A percentile compares a stretch with the other conserved stretches of the same genome.
These are phyloP conservation scores for Mormyrus iriodes DNA, from an alignment of 2,113 vertebrate genomes.

Conservation along the genomic window DNA sequence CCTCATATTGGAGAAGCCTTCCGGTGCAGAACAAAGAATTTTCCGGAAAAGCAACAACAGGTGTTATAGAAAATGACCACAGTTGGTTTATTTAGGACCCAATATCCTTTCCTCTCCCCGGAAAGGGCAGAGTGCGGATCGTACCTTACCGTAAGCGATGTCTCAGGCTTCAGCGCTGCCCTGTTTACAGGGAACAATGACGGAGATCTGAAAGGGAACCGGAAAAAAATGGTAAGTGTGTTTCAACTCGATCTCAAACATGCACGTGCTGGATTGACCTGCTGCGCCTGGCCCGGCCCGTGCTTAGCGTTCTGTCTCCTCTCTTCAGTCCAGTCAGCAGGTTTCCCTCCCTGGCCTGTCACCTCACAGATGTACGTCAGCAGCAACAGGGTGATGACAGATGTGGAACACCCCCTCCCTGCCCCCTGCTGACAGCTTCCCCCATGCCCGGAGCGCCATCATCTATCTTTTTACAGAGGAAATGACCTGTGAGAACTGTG, in stretches of 20 bases:
- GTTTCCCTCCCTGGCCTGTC: not conserved
- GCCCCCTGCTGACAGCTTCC: not conserved
- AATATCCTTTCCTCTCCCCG: not conserved
- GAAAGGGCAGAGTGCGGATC: not conserved
- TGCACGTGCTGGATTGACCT: not conserved
- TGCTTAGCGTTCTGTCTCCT: not conserved
- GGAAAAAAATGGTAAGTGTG: not conserved
- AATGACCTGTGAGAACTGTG: not conserved
- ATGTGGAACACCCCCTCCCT: not conserved
- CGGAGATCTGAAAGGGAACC: constrained; percentile 4
- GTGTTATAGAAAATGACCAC: not conserved
- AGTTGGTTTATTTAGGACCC: not conserved
- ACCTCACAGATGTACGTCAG: not conserved
- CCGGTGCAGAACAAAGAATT: not conserved
- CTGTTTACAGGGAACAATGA: not conserved
- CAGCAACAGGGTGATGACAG: not conserved
- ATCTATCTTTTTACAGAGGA: not conserved
- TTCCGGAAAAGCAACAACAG: not conserved
- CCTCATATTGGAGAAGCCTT: not conserved
- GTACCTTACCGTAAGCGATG: constrained; percentile 8
- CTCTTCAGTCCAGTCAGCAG: not conserved
- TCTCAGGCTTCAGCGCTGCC: not conserved
- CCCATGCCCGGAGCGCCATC: not conserved
- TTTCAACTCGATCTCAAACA: not conserved
- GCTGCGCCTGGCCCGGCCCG: not conserved